These are phyloP conservation scores for Engraulis encrasicolus DNA, from an alignment of 2,113 vertebrate genomes.

Conservation along the genomic window DNA sequence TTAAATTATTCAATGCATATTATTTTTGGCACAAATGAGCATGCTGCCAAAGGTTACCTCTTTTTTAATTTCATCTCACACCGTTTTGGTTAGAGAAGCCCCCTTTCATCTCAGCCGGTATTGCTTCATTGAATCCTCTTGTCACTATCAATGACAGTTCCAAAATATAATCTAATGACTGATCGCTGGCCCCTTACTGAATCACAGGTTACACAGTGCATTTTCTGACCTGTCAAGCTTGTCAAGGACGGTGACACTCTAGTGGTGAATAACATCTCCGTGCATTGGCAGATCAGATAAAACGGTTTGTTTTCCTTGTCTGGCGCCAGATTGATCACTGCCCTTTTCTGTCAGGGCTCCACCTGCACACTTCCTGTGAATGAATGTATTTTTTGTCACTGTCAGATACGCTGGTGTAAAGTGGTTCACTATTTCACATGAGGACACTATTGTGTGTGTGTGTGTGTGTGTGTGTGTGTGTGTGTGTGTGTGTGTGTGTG, in stretches of 20 bases:
- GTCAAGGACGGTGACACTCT: slow-evolving; percentile 16
- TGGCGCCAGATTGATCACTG: slow-evolving; percentile 15
- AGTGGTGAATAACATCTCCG: not conserved
- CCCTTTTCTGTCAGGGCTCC: no score
- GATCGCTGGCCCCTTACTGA: not conserved
- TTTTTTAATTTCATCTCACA: not conserved
- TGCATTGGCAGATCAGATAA: not conserved
- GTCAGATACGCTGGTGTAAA: no score
- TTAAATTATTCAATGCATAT: no score
- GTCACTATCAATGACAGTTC: not conserved
- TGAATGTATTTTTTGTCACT: slow-evolving; percentile 20
- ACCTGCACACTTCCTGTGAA: not conserved
- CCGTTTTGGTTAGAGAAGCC: not conserved
- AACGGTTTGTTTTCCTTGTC: slow-evolving; percentile 21
- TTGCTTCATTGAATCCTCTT: not conserved
- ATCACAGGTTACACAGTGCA: slow-evolving; percentile 19
- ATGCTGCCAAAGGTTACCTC: not conserved
- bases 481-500: no score
- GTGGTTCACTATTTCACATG: no score
- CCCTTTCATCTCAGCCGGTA: not conserved
- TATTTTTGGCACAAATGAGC: not conserved
- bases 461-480: no score
- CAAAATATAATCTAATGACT: not conserved
- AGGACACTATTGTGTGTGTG: no score
- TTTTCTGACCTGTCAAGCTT: slow-evolving; percentile 16